Evolutionary conservation across 1,140 invertebrate species (phyloP).

Genomic region (Doryteuthis pealeii): DNA sequence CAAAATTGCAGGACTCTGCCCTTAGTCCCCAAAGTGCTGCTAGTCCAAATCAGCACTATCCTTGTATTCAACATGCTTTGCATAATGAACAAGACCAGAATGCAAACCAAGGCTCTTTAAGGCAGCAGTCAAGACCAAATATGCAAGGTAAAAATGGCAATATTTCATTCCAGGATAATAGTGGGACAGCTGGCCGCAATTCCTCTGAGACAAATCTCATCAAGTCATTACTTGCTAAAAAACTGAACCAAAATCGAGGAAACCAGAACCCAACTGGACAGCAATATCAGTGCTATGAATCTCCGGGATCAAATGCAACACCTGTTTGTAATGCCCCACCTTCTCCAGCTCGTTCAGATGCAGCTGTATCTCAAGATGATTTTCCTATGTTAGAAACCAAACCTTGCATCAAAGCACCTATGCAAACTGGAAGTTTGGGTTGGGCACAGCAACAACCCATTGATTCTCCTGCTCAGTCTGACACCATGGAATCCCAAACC

Average conservation of each 20-base stretch:
- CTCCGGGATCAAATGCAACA: not conserved
- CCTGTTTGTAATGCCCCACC: not conserved
- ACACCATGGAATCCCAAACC: constrained; percentile 2
- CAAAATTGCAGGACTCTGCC: constrained; percentile 17
- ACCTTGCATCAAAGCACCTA: not conserved
- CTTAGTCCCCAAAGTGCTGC: not conserved
- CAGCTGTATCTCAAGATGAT: not conserved
- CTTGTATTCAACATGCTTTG: constrained; percentile 29
- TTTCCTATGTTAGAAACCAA: not conserved
- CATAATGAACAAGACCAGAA: constrained; percentile 20
- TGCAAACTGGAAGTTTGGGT: not conserved
- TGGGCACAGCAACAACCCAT: not conserved
- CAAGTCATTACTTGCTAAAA: constrained; percentile 82
- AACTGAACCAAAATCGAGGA: constrained; percentile 64
- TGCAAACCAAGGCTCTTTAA: not conserved
- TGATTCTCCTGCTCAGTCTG: not conserved
- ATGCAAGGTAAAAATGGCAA: not conserved
- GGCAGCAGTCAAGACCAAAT: constrained; percentile 1
- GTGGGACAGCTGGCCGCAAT: not conserved
- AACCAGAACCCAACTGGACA: constrained; percentile 4
- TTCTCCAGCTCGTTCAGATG: not conserved
- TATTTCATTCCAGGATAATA: not conserved
- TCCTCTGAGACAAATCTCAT: constrained; percentile 64
- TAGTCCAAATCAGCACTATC: constrained; percentile 22
- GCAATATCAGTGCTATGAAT: not conserved